Base-by-base conservation (phyloP, 53 echinoderm and acorn worm species). In the Crossaster papposus region DNA sequence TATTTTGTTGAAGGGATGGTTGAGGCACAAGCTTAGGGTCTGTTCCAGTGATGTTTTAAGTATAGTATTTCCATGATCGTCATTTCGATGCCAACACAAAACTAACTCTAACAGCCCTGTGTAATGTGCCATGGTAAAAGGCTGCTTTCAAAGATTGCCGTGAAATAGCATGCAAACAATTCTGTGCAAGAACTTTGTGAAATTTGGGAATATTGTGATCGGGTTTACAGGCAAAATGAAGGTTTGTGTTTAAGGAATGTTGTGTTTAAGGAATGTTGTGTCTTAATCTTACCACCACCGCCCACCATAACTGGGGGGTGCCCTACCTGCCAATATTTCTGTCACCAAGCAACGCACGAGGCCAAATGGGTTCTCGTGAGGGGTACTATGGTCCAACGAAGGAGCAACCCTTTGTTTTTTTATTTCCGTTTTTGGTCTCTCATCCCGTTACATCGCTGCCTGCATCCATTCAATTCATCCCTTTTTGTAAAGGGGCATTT, bases 251-350 rank as follows among this genome's bases (percentile, higher is more conserved):
- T 9, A 44, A 44, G 58, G 58, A 58, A 58, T 2, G 15, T 13
- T 10, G 53, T 52, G 53, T 52, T 52, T 52, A 13, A 52, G 53
- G 53, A 52, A 52, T 58, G 58, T 18, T 51, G 51, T 79, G 51
- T 11, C 44, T 79, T 10, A 23, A 34, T 23, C 75, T 53, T 53
- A 87, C 62, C 87, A 76, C 64, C 76, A 85, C 70, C 72, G 58
- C 77, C 44, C 54, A 73, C 73, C 58, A 15, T 44, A 44, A 44
- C 3, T 51, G 54, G 23, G 30, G 50, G 23, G n/a, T 20, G 50
- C 85, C 85, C 85, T 85, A 85, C 85, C 85, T 85, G 85, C 38
- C 70, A 35, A 85, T 30, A 13, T 72, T 29, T 73, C 85, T 18
- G 85, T 30, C 85, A 32, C 15, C 85, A 72, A 72, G 28, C 85